A percentile compares a stretch with the other conserved stretches of the same genome.
These are phyloP conservation scores for Stichodactyla helianthus DNA, from an alignment of 64 coral and sea anemone genomes.

Conservation along the genomic window DNA sequence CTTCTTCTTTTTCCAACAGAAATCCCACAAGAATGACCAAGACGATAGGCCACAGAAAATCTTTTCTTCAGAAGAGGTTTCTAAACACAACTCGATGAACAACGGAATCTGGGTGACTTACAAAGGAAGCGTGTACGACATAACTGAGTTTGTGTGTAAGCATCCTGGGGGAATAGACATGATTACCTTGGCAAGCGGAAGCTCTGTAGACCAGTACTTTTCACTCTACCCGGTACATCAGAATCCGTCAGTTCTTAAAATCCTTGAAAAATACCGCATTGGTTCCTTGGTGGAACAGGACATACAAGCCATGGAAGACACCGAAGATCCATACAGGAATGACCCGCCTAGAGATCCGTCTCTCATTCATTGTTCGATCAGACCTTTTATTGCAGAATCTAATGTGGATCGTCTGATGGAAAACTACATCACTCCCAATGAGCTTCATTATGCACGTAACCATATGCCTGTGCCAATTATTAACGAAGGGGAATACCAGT, in stretches of 20 bases:
- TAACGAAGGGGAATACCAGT: conserved; percentile 16
- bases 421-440: conserved; percentile 35
- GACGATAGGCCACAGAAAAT: too few relatives aligned
- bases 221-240: conserved; percentile 25
- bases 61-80: conserved; percentile 19
- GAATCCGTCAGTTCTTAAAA: background rate
- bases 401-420: conserved; percentile 14
- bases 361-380: background rate
- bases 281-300: conserved; percentile 26
- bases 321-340: conserved; percentile 7
- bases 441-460: conserved; percentile 28
- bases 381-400: conserved; percentile 34
- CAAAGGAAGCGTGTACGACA: conserved; percentile 36
- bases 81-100: conserved; percentile 13
- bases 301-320: background rate
- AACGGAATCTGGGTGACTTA: conserved; percentile 40
- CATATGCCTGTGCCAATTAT: conserved; percentile 39
- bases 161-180: conserved; percentile 32
- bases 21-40: too few relatives aligned
- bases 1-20: background rate
- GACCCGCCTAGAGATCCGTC: conserved; percentile 24
- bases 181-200: conserved; percentile 26
- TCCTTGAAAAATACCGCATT: conserved; percentile 31
- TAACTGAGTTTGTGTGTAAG: conserved; percentile 26
- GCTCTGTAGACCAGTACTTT: background rate